These are phyloP conservation scores for Seira ritae DNA, from an alignment of 2,888 invertebrate species.

Conservation along the genomic window DNA sequence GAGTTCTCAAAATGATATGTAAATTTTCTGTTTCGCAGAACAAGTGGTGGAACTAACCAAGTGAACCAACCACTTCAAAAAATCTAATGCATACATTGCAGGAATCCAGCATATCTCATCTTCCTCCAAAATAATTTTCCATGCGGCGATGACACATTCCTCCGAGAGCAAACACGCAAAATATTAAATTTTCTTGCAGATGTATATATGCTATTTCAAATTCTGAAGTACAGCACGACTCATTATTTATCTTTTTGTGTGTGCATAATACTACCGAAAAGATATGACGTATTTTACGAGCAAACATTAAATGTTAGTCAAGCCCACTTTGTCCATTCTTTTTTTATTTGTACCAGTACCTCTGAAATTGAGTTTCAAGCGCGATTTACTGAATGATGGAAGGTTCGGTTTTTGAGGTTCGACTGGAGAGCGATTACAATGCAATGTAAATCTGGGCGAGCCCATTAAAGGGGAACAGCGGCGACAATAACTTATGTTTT, in stretches of 20 bases:
- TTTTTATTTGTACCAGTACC: neutral
- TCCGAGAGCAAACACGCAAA: too few relatives aligned
- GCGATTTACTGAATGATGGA: too few relatives aligned
- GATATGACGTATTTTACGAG: neutral
- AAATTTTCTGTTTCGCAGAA: too few relatives aligned
- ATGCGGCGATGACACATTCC: neutral
- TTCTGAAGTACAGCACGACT: neutral
- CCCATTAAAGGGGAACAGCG: neutral
- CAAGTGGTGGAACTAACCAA: too few relatives aligned
- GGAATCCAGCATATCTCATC: neutral
- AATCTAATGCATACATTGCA: neutral
- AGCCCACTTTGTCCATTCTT: neutral
- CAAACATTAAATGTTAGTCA: neutral
- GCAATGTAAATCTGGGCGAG: neutral
- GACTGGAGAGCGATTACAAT: too few relatives aligned
- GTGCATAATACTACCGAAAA: too few relatives aligned
- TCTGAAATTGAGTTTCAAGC: neutral
- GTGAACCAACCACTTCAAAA: too few relatives aligned
- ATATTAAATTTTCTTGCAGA: neutral
- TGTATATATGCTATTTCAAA: neutral
- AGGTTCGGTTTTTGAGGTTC: neutral
- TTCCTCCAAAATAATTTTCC: neutral
- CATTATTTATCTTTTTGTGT: slow-evolving; percentile 1
- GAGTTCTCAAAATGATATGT: too few relatives aligned
- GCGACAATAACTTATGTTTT: slow-evolving; percentile 6